Evolutionary conservation across 1,140 invertebrate genomes (phyloP), one percentile per base, ranked within the genome.

Genomic region (Gryon sp.): DNA sequence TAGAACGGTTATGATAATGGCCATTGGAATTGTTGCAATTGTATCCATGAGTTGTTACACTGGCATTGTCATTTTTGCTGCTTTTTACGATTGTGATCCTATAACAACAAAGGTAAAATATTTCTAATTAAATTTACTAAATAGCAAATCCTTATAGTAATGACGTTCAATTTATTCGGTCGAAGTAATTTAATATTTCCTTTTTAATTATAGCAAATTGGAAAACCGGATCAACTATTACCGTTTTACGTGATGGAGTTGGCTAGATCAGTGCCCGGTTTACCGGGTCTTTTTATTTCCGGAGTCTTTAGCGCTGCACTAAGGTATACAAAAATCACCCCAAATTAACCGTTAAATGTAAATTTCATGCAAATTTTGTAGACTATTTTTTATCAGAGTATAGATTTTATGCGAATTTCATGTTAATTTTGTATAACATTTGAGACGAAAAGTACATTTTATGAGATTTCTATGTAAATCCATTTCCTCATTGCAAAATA

Each of bases 51-150:
- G 92, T 79, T 92, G 91, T 76, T 94, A 93, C 74, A 93, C 92
- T 14, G 95, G 95, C 0, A 88, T 96, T 5, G 91, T 95, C 0
- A 92, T 95, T n/a, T 96, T 93, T 80, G 94, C 94, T 0, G 92
- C 92, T 0, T 96, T 95, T 83, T 89, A 92, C 12, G 89, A 91
- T 12, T 96, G 95, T 83, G 95, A 96, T 86, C 94, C 94, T 0
- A 84, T 95, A 1, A 87, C 87, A 2, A 91, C 90, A 0, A 90
- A 92, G 77, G 90, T 91, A 86, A 57, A 30, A 30, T 1, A 30
- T 4, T 36, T 36, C 15, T 36, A 36, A 36, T 15, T 24, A 7
- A 2, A n/a, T 20, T 7, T 24, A 36, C 15, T 34, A 34, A 32
- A 11, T 12, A n/a, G n/a, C n/a, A n/a, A n/a, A n/a, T n/a, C n/a